Percentiles rank a stretch among this genome's conserved stretches.
Evolutionary conservation across 2,113 vertebrate genomes (phyloP).

Genomic region (Empidonax alnorum): DNA sequence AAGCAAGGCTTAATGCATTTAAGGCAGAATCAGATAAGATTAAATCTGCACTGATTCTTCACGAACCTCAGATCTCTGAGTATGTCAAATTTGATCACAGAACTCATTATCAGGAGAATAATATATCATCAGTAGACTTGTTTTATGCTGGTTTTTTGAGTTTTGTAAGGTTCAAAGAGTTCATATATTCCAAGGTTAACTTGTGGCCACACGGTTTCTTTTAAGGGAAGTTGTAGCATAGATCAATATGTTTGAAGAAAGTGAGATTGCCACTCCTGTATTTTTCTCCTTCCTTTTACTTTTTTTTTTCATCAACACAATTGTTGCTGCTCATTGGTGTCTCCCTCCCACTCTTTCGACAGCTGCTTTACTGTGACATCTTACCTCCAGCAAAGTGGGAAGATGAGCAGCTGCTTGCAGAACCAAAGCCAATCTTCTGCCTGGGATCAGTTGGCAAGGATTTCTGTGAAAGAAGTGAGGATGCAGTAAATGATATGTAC

Average conservation of each 20-base stretch:
- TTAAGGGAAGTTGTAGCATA: not conserved
- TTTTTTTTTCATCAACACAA: conserved; percentile 12
- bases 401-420: conserved; percentile 53
- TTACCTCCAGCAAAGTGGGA: conserved; percentile 67
- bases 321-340: conserved; percentile 32
- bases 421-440: conserved; percentile 63
- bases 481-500: conserved; percentile 44
- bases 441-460: conserved; percentile 53
- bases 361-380: conserved; percentile 64
- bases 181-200: conserved; percentile 6
- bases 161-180: not conserved
- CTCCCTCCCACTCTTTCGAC: conserved; percentile 50
- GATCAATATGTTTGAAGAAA: conserved; percentile 11
- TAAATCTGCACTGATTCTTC: conserved; percentile 16
- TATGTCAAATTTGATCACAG: conserved; percentile 27
- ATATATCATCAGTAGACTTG: not conserved
- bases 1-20: not conserved
- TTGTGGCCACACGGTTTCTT: not conserved
- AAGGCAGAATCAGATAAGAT: conserved; percentile 29
- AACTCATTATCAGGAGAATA: not conserved
- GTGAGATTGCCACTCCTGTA: not conserved
- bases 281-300: not conserved
- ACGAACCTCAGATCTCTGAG: not conserved
- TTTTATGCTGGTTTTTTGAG: not conserved
- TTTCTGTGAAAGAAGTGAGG: conserved; percentile 53